Evolutionary conservation across 1,140 invertebrate species (phyloP).

Genomic region (Copidosoma floridanum): DNA sequence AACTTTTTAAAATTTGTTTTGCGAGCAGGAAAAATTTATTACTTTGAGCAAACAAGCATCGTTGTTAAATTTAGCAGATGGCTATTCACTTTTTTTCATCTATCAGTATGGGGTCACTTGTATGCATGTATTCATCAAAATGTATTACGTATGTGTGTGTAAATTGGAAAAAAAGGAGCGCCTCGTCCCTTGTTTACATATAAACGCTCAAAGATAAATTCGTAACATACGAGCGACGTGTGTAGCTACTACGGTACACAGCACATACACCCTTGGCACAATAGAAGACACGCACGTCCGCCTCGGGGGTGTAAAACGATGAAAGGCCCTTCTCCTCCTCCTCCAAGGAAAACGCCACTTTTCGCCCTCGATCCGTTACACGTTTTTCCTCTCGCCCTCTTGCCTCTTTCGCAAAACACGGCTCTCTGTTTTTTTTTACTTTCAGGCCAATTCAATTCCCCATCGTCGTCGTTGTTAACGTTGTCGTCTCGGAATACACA

Average conservation of each 20-base stretch:
- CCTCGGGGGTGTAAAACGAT: neutral
- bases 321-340: neutral
- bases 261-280: neutral
- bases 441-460: conserved; percentile 10
- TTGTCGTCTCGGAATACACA: neutral
- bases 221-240: neutral
- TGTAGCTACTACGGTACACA: neutral
- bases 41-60: too few species aligned
- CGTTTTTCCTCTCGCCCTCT: neutral
- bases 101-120: too few species aligned
- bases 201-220: conserved; percentile 22
- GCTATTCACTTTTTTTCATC: too few species aligned
- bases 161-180: neutral
- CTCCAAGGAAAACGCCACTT: conserved; percentile 8
- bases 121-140: too few species aligned
- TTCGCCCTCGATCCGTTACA: conserved; percentile 1
- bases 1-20: too few species aligned
- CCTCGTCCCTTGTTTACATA: conserved; percentile 22
- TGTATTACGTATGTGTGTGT: too few species aligned
- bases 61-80: too few species aligned
- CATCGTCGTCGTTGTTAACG: neutral
- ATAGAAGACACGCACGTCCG: neutral
- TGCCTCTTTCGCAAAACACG: too few species aligned
- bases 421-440: too few species aligned
- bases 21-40: too few species aligned